Evolutionary conservation across 2,113 vertebrate species (phyloP).

Genomic region (Ptyas mucosa): DNA sequence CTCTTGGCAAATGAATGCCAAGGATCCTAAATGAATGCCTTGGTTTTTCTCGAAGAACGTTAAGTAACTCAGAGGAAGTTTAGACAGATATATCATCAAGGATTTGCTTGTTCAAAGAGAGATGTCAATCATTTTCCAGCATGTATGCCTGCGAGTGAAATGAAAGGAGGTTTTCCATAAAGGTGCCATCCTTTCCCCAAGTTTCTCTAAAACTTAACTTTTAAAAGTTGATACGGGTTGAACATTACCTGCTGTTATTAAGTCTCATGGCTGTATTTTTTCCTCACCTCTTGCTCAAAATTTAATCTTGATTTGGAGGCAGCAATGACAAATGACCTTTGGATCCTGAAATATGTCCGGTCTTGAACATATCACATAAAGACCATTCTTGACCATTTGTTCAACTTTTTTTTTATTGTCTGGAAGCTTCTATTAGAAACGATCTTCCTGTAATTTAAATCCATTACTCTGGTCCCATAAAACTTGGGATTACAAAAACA

Average conservation of each 20-base stretch:
- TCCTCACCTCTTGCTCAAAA: neutral
- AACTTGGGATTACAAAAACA: too few relatives aligned
- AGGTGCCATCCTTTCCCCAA: neutral
- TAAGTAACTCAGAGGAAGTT: slow-evolving; percentile 10
- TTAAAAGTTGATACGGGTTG: neutral
- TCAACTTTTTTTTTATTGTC: neutral
- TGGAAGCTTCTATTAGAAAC: neutral
- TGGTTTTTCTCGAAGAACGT: neutral
- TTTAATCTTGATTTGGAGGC: neutral
- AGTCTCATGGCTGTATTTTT: neutral
- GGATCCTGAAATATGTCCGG: neutral
- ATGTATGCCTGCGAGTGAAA: neutral
- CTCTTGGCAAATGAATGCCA: neutral
- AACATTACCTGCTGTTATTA: neutral
- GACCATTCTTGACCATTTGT: neutral
- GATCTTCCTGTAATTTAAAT: neutral
- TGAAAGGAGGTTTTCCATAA: neutral
- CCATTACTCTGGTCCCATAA: neutral
- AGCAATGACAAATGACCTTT: neutral
- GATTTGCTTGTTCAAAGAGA: slow-evolving; percentile 17
- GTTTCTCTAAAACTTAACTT: slow-evolving; percentile 19
- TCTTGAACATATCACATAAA: neutral
- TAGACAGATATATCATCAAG: slow-evolving; percentile 4
- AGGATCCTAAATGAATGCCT: neutral
- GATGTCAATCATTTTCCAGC: neutral